phyloP scores from a whole-genome alignment of 2,888 invertebrate genomes.

The Allygus modestus region DNA sequence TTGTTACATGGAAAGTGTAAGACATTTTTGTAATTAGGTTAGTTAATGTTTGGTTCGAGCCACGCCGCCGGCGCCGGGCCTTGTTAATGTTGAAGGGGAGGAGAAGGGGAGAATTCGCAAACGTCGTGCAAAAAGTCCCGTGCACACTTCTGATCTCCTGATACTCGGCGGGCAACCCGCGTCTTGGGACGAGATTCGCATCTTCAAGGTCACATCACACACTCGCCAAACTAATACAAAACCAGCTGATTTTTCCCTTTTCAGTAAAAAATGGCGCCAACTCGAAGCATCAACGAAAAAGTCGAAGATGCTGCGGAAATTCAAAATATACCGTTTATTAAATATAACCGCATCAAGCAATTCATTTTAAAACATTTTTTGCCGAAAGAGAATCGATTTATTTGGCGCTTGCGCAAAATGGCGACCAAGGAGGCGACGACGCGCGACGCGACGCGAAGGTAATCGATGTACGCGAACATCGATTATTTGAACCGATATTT shows the following conservation, averaged over 20 bases:
- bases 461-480: background rate
- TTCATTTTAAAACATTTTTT: background rate
- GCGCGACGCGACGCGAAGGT: background rate
- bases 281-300: background rate
- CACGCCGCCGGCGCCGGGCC: background rate
- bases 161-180: conserved; percentile 46
- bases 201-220: conserved; percentile 27
- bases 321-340: background rate
- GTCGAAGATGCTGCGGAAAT: background rate
- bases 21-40: too few relatives aligned
- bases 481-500: background rate
- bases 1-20: too few relatives aligned
- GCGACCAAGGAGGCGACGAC: background rate
- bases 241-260: background rate
- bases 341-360: background rate
- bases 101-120: conserved; percentile 1
- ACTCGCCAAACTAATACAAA: conserved; percentile 15
- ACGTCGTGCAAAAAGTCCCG: conserved; percentile 33
- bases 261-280: background rate
- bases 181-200: conserved; percentile 41
- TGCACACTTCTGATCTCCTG: conserved; percentile 19
- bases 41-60: too few relatives aligned
- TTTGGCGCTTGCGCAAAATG: background rate
- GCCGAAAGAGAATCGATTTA: background rate
- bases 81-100: background rate